Evolutionary conservation across 2,797 vertebrate species (phyloP), one percentile per base, ranked within the genome.

Genomic region (Oreortyx pictus): DNA sequence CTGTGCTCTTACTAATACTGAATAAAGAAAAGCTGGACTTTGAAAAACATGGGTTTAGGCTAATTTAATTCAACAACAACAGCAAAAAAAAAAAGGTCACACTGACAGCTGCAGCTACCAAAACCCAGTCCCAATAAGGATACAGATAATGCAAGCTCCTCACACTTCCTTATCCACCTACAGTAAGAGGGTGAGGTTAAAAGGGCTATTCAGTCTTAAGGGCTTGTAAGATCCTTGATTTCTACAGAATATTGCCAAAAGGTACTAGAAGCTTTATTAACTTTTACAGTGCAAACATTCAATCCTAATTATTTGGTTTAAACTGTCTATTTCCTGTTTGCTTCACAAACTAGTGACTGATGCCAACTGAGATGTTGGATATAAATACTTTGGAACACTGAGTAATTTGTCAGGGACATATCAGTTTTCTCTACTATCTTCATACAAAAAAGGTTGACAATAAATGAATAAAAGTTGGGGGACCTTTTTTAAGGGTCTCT

Each of bases 61-160:
- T 92, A 79, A 96, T 91, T 86, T 92, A 88, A 76, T 95, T 93
- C 74, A 86, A 67, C 43, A 61, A 27, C 13, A 49, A 50, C 8
- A 47, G 22, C 19, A 22, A 46, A 14, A 27, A 16, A 39, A 19
- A n/a, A 96, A 91, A 90, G 76, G 84, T 92, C 72, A 75, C 76
- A 50, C 24, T 68, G 88, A 73, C 75, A 78, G 61, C 84, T 89
- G 44, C 68, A 85, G 41, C 47, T 90, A 85, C 39, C 0, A 0
- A 89, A 94, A 87, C 1, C 25, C 50, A 57, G 22, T 73, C 72
- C 67, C 43, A 54, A 9, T 18, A 71, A n/a, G 22, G 22, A 82
- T 37, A 68, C 6, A 71, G 47, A 82, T 43, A 84, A 39, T 33
- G 35, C n/a, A 85, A 74, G 12, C 41, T 84, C 31, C 44, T 88